A percentile compares a stretch with the other conserved stretches of the same genome.
phyloP scores from a whole-genome alignment of 1,140 invertebrate genomes.

The Drosophila watanabei region DNA sequence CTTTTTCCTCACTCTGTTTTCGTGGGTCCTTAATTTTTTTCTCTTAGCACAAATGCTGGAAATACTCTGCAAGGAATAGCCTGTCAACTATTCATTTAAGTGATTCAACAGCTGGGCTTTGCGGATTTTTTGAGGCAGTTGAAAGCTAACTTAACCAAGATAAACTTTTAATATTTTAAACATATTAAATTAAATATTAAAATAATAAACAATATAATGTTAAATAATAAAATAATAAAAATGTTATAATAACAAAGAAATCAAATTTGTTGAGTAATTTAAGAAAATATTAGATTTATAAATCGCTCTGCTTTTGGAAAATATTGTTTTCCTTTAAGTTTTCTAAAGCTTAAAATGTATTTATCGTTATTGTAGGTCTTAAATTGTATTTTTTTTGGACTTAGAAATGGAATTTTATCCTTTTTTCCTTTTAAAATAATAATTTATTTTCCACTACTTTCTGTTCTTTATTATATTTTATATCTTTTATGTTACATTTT shows the following conservation, averaged over 20 bases:
- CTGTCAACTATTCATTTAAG: not conserved
- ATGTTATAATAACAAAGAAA: too few relatives aligned
- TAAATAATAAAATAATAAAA: not conserved
- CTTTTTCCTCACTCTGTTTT: constrained; percentile 9
- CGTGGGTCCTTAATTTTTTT: constrained; percentile 50
- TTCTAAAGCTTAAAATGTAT: not conserved
- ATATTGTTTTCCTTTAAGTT: not conserved
- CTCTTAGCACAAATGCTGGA: constrained; percentile 23
- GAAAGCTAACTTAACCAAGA: not conserved
- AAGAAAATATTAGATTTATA: not conserved
- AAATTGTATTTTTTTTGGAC: not conserved
- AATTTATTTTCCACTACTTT: too few relatives aligned
- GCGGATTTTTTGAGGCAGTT: not conserved
- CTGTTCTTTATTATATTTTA: too few relatives aligned
- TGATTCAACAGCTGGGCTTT: too few relatives aligned
- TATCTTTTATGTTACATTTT: too few relatives aligned
- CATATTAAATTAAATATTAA: too few relatives aligned
- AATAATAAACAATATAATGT: too few relatives aligned
- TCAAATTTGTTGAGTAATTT: not conserved
- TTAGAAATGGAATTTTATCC: too few relatives aligned
- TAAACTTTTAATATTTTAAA: not conserved
- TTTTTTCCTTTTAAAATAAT: too few relatives aligned
- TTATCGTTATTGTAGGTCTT: not conserved
- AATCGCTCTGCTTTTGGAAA: not conserved
- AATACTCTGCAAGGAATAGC: constrained; percentile 23